Conservation (phyloP, 2,797 vertebrate genomes). For the Tympanoctomys barrerae region DNA sequence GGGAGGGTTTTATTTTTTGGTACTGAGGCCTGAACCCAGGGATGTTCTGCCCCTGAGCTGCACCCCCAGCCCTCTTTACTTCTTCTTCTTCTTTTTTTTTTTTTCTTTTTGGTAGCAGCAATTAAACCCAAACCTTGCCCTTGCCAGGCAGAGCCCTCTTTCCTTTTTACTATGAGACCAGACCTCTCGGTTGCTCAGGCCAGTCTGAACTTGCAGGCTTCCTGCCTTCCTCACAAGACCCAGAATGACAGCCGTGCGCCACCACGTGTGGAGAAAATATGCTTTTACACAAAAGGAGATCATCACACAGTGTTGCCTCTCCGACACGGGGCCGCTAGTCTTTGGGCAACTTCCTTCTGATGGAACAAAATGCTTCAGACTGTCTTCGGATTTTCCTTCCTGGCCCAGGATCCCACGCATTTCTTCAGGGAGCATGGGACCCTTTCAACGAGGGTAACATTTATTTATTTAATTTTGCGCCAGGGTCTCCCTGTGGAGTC, state of each 20-base stretch:
- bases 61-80: too few relatives aligned
- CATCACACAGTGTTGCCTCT: not conserved
- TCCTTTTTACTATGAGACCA: not conserved
- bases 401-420: not conserved
- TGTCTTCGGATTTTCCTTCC: not conserved
- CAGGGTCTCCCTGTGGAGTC: not conserved
- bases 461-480: not conserved
- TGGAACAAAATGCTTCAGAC: not conserved
- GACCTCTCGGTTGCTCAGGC: not conserved
- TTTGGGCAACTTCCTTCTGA: not conserved
- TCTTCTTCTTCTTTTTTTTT: too few relatives aligned
- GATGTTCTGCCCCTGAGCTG: too few relatives aligned
- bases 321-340: not conserved
- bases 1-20: not conserved
- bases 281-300: not conserved
- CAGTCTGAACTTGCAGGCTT: not conserved
- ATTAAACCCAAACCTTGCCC: too few relatives aligned
- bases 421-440: not conserved
- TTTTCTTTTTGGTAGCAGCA: too few relatives aligned
- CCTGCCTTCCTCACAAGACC: not conserved
- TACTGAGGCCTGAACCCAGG: not conserved
- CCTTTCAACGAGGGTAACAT: not conserved
- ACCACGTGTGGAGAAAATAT: not conserved
- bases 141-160: not conserved
- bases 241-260: not conserved